Evolutionary conservation across 2,888 invertebrate species (phyloP).

Genomic region (Stictocephala bisonia): DNA sequence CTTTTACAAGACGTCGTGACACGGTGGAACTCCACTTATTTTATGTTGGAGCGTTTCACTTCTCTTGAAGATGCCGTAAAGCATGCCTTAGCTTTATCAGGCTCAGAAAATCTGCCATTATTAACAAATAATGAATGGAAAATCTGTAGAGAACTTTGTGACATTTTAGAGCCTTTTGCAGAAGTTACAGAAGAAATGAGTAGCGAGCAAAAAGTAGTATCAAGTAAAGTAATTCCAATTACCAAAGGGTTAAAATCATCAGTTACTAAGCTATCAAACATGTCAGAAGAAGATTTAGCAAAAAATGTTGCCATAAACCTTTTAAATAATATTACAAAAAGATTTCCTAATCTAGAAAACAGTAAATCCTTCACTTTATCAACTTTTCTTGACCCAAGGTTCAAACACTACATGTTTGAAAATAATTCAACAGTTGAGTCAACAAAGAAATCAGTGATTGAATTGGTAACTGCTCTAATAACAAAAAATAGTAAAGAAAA

Average conservation of each 20-base stretch:
- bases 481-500: neutral
- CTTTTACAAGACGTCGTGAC: constrained; percentile 20
- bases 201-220: constrained; percentile 41
- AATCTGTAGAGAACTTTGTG: constrained; percentile 10
- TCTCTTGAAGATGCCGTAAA: constrained; percentile 18
- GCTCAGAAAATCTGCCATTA: neutral
- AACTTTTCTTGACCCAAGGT: constrained; percentile 27
- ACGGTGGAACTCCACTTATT: constrained; percentile 17
- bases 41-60: constrained; percentile 10
- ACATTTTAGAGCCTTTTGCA: constrained; percentile 41
- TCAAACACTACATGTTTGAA: constrained; percentile 1
- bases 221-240: constrained; percentile 38
- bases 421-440: neutral
- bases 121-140: neutral
- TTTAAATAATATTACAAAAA: neutral
- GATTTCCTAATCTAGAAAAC: neutral
- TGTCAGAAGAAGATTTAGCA: neutral
- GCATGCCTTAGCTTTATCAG: constrained; percentile 49
- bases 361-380: neutral
- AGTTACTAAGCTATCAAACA: neutral
- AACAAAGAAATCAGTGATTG: neutral
- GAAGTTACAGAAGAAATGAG: constrained; percentile 44
- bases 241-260: constrained; percentile 16
- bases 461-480: neutral
- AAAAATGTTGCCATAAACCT: neutral